Conservation (phyloP, 2,113 vertebrate genomes). For the Saguinus imperator region DNA sequence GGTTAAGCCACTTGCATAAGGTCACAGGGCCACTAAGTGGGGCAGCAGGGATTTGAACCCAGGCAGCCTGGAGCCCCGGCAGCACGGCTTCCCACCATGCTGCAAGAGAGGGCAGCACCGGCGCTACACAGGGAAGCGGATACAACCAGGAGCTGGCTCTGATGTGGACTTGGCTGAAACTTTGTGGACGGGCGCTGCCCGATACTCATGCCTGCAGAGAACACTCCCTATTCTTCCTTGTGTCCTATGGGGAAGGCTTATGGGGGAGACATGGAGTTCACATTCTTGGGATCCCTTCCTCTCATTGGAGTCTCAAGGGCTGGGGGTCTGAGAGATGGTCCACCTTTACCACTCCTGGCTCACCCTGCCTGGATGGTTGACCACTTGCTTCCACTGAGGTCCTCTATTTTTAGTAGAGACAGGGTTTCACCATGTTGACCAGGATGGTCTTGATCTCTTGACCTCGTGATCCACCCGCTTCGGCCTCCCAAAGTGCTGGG, state of each 20-base stretch:
- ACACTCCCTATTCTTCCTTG: not conserved
- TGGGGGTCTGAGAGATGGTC: not conserved
- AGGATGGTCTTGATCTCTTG: too few species aligned
- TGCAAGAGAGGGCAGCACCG: not conserved
- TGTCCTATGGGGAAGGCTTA: not conserved
- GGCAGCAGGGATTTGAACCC: not conserved
- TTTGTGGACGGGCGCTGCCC: rapidly evolving
- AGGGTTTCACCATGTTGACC: too few species aligned
- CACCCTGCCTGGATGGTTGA: not conserved
- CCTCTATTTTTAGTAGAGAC: too few species aligned
- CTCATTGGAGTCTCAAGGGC: not conserved
- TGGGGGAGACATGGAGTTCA: not conserved
- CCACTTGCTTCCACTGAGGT: not conserved
- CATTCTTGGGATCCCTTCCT: not conserved
- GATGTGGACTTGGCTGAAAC: not conserved
- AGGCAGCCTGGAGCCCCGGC: not conserved
- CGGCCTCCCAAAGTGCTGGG: too few species aligned
- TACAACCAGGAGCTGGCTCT: not conserved
- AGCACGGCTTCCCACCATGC: not conserved
- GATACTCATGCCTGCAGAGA: not conserved
- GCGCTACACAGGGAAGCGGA: not conserved
- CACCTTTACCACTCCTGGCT: not conserved
- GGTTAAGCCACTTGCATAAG: not conserved
- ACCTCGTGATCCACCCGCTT: too few species aligned
- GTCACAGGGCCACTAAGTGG: not conserved